Evolutionary conservation across 2,113 vertebrate species (phyloP), one percentile per base, ranked within the genome.

Genomic region (Phalacrocorax pelagicus): DNA sequence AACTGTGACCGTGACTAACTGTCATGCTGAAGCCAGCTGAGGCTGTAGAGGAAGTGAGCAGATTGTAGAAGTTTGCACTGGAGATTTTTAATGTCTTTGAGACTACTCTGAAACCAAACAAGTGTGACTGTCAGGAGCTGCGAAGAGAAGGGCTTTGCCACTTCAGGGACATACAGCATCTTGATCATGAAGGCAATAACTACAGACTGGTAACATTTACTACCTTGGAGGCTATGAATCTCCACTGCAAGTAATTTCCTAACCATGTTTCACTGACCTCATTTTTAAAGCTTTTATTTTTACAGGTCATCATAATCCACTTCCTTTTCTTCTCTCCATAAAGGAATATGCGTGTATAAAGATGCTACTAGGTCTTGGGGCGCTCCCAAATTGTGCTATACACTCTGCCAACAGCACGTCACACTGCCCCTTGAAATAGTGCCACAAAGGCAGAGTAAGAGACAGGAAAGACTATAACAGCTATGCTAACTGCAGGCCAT

Each of bases 281-380:
- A 87, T 89, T 95, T 93, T 87, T 85, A 89, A 96, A 92, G 80
- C 59, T 83, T 94, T 96, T 92, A 71, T 92, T 96, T 96, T 94
- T 80, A 94, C 83, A 80, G 55, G 57, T 92, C 58, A 63, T 75
- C 51, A 80, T 65, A 75, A 81, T 23, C 81, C 29, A 46, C 24
- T n/a, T 89, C 40, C 24, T 93, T 79, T 85, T 62, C 69, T 79
- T 67, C 81, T 79, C 58, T 91, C 75, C 49, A 16, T n/a, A 81
- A 87, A 75, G 52, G 27, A 81, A 42, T 22, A 24, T 20, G 38
- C 38, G 38, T 62, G 3, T 72, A 44, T 61, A 72, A 96, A 92
- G 26, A 62, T 20, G 19, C 11, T 15, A 11, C 46, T 9, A 21
- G 4, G 23, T 44, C 66, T 82, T 58, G n/a, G 42, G 55, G 85